phyloP scores from a whole-genome alignment of 2,888 invertebrate genomes.

The Mimachlamys varia region DNA sequence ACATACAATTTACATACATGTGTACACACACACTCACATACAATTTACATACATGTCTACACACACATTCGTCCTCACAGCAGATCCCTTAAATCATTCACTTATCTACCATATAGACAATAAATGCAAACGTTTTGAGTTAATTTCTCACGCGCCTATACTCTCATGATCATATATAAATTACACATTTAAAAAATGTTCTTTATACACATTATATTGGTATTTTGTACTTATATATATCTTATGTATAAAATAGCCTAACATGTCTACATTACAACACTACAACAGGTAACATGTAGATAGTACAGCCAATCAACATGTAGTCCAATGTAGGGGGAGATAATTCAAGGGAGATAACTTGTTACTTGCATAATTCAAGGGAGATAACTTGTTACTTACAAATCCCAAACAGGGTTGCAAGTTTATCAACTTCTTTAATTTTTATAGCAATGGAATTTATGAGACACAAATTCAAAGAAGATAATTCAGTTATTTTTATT shows the following conservation, averaged over 20 bases:
- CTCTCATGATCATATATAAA: constrained; percentile 8
- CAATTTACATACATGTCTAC: background rate
- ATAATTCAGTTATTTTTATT: no score
- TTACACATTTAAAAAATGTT: constrained; percentile 24
- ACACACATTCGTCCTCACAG: background rate
- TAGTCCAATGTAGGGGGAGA: background rate
- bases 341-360: background rate
- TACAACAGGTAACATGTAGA: background rate
- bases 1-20: no score
- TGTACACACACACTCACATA: no score
- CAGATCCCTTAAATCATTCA: background rate
- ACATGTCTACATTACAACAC: background rate
- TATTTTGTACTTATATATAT: constrained; percentile 29
- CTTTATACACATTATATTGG: constrained; percentile 24
- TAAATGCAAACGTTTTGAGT: background rate
- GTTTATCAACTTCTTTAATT: no score
- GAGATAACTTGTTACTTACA: no score
- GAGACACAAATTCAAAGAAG: no score
- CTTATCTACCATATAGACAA: background rate
- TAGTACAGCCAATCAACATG: background rate
- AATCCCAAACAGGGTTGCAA: no score
- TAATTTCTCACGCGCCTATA: background rate
- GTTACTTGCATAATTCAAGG: no score
- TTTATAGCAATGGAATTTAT: no score
- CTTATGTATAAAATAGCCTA: constrained; percentile 32